Base-by-base conservation (phyloP, 2,888 invertebrate species). In the Amblyteles armatorius region DNA sequence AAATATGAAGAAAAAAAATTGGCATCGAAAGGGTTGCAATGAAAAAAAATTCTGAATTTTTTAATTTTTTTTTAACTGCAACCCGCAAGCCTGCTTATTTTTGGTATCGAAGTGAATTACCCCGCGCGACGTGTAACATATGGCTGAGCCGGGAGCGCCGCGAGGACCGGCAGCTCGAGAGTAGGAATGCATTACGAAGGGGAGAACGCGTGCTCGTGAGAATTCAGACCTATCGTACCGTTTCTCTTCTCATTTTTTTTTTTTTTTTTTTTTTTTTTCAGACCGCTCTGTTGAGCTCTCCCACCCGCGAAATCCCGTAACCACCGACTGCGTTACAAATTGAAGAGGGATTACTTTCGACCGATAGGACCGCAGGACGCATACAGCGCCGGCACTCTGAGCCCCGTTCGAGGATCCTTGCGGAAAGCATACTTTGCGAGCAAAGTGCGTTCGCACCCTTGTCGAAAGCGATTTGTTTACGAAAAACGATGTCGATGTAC, bases 391-490 rank as follows among this genome's bases (percentile, higher is more conserved):
- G 40, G 9, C 40, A 40, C 40, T 40, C 11, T 4, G 40, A 40
- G 40, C 40, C 40, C 40, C 3, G 40, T 9, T 40, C 40, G 40
- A 40, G 9, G 40, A 36, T 65, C 55, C 55, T 65, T 33, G 44
- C 16, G 67, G 22, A 36, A 5, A 6, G 16, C 13, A 44, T 81
- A 48, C 48, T 36, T 60, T 48, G 71, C 68, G 26, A 80, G 88
- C 79, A 89, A 88, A 90, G 86, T 89, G 89, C 88, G 85, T 87
- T 87, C 84, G 85, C 87, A 87, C 90, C 83, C 90, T 69, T 82
- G 71, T 79, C 73, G 73, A 63, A 76, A 85, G 82, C 90, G 87
- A 91, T 91, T 91, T 91, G 87, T 90, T 88, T 85, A 63, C 82
- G 69, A 33, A 82, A 80, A 84, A 55, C 76, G 69, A 77, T 67